Evolutionary conservation across 2,888 invertebrate species (phyloP).

Genomic region (Orchestes rusci): DNA sequence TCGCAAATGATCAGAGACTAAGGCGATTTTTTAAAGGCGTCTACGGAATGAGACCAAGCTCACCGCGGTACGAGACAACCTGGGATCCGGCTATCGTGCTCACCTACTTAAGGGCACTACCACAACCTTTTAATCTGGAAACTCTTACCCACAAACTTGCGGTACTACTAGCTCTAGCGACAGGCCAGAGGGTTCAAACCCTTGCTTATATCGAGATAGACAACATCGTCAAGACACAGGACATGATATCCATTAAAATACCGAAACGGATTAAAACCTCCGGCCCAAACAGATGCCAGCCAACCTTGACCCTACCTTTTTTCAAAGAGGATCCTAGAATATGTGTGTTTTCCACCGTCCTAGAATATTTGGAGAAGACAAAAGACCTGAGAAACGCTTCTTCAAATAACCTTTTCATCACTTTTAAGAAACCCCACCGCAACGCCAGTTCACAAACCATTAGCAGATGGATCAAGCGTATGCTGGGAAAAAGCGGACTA

Average conservation of each 20-base stretch:
- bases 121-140: slow-evolving; percentile 2
- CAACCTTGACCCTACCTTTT: slow-evolving; percentile 19
- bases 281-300: slow-evolving; percentile 6
- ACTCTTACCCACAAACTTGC: slow-evolving; percentile 11
- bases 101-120: not conserved
- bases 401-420: slow-evolving; percentile 1
- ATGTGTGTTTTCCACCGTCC: too few species aligned
- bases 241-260: slow-evolving; percentile 4
- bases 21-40: slow-evolving; percentile 8
- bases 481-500: slow-evolving; percentile 25
- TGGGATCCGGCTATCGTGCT: slow-evolving; percentile 5
- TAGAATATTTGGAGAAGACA: not conserved
- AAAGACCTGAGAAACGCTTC: not conserved
- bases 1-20: too few species aligned
- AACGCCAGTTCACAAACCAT: too few species aligned
- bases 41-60: slow-evolving; percentile 1
- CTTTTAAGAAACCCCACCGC: too few species aligned
- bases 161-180: slow-evolving; percentile 7
- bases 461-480: too few species aligned
- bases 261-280: slow-evolving; percentile 6
- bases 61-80: not conserved
- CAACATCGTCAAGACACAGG: not conserved
- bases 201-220: slow-evolving; percentile 4
- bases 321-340: slow-evolving; percentile 2
- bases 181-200: slow-evolving; percentile 4